Conservation (phyloP, 1,140 invertebrate genomes). For the Oryzaephilus surinamensis region DNA sequence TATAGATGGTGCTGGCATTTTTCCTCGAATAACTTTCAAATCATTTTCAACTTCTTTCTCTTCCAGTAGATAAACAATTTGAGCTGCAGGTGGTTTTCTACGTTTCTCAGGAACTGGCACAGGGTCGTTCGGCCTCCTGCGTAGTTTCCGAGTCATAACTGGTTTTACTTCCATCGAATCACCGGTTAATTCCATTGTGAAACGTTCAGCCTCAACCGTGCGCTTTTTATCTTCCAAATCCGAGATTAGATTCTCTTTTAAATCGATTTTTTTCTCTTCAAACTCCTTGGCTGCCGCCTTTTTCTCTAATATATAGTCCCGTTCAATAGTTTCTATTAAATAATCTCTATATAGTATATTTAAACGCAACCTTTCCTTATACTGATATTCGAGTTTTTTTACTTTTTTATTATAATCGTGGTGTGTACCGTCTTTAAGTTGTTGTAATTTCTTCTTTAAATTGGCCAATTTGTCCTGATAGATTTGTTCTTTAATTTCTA, state of each 20-base stretch:
- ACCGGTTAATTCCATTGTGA: slow-evolving; percentile 72
- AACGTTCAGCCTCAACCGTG: slow-evolving; percentile 78
- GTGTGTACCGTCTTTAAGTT: slow-evolving; percentile 75
- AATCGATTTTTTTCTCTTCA: slow-evolving; percentile 89
- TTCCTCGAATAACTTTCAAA: slow-evolving; percentile 68
- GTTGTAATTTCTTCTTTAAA: slow-evolving; percentile 81
- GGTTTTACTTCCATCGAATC: slow-evolving; percentile 68
- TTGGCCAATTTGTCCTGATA: slow-evolving; percentile 87
- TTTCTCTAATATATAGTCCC: slow-evolving; percentile 80
- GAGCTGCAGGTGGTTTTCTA: slow-evolving; percentile 69
- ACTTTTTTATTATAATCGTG: slow-evolving; percentile 76
- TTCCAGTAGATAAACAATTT: slow-evolving; percentile 76
- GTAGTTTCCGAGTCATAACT: slow-evolving; percentile 57
- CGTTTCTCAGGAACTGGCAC: slow-evolving; percentile 74
- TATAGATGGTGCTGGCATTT: slow-evolving; percentile 39
- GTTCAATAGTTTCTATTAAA: slow-evolving; percentile 74
- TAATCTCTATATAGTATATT: slow-evolving; percentile 79
- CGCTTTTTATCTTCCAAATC: slow-evolving; percentile 90
- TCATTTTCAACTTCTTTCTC: slow-evolving; percentile 85
- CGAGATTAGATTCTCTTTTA: slow-evolving; percentile 78
- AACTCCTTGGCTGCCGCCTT: slow-evolving; percentile 81
- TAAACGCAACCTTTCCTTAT: slow-evolving; percentile 65
- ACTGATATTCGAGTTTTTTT: slow-evolving; percentile 70
- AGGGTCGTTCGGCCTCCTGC: slow-evolving; percentile 87
- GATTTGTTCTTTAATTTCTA: slow-evolving; percentile 89